Conservation (phyloP, 2,113 vertebrate genomes). For the Peucedramus taeniatus region DNA sequence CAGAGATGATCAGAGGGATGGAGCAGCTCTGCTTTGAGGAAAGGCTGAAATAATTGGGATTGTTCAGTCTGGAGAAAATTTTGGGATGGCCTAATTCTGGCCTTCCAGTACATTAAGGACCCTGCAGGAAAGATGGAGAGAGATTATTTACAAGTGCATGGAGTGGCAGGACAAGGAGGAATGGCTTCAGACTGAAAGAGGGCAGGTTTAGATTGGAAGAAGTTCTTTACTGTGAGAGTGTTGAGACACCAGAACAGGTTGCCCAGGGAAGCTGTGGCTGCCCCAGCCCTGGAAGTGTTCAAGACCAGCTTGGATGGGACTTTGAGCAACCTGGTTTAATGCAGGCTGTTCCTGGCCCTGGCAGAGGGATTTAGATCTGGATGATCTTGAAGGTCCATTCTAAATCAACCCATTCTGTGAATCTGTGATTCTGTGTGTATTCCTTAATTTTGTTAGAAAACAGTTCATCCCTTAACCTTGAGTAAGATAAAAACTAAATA, state of each 20-base stretch:
- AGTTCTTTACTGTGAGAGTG: not conserved
- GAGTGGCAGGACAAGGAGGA: not conserved
- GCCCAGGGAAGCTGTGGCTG: not conserved
- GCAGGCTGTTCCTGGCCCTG: not conserved
- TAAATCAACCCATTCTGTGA: not conserved
- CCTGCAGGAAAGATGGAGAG: not conserved
- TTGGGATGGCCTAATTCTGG: not conserved
- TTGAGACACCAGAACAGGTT: not conserved
- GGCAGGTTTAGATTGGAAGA: not conserved
- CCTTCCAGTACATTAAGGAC: not conserved
- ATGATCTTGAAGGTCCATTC: not conserved
- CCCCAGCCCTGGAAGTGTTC: not conserved
- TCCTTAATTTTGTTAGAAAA: not conserved
- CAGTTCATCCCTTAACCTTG: not conserved
- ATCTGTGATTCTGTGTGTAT: not conserved
- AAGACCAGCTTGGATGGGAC: not conserved
- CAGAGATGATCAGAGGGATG: not conserved
- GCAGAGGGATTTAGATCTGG: not conserved
- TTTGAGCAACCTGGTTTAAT: not conserved
- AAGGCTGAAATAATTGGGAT: not conserved
- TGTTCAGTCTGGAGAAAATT: not conserved
- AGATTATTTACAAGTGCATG: not conserved
- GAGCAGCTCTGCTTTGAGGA: not conserved
- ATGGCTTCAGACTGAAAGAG: not conserved
- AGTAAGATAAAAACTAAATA: not conserved